Base-by-base conservation (phyloP, 2,797 vertebrate species). In the Sebastes itinus region DNA sequence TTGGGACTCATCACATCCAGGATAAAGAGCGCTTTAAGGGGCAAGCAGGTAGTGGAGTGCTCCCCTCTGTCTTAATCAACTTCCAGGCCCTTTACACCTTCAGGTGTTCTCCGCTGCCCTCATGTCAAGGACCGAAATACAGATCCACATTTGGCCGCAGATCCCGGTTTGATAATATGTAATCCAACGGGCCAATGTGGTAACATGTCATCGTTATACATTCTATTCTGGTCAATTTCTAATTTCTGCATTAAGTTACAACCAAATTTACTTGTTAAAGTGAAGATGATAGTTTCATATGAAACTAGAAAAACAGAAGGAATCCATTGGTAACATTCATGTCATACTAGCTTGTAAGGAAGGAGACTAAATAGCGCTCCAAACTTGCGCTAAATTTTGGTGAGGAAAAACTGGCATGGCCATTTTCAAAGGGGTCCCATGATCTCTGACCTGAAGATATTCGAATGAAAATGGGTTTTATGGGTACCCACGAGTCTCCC, bases 61-160 rank as follows among this genome's bases (percentile, higher is more conserved):
- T 82, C 65, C 69, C 87, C 86, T 92, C 78, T 77, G 87, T 92
- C 88, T 87, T 90, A 90, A 90, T 92, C 91, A 92, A 92, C 90
- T 93, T 86, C 90, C 79, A 74, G 79, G 75, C 62, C 81, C 80
- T 89, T 86, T 75, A 80, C 62, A 86, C 75, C 78, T 82, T 64
- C 68, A 81, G 54, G 71, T 23, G 75, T 76, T 80, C 78, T 87
- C 49, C 7, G 55, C 54, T 75, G 70, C 38, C 62, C 69, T 77
- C 16, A n/a, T 77, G 75, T 86, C 65, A 87, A 87, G 61, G 72
- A 79, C 72, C 46, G 4, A 73, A 64, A 75, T 80, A 82, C 8
- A 79, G 70, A 82, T 82, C 54, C 64, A 52, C 23, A 77, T 82
- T 80, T 84, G 71, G 22, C 75, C 6, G 71, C 56, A 66, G 22